Conservation (phyloP, 2,113 vertebrate species). For the Myotis yumanensis region DNA sequence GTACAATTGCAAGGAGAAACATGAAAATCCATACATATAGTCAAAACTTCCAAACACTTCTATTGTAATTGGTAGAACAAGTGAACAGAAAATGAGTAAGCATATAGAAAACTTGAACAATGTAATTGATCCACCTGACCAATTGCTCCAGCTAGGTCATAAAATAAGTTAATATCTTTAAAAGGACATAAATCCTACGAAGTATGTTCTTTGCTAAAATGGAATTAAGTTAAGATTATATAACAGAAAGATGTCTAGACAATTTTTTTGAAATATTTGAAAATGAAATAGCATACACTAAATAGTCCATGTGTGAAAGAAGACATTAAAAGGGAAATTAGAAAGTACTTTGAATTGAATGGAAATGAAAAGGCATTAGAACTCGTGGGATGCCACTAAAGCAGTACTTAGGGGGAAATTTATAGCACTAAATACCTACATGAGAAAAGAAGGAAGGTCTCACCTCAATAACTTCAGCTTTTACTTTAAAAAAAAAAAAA, state of each 20-base stretch:
- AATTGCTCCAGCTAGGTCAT: not conserved
- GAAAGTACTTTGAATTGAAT: not conserved
- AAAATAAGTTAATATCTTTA: not conserved
- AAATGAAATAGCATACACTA: not conserved
- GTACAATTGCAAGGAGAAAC: not conserved
- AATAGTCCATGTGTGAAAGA: not conserved
- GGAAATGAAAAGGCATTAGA: not conserved
- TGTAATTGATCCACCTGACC: not conserved
- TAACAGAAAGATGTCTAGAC: not conserved
- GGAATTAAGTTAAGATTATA: conserved; percentile 16
- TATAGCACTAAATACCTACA: not conserved
- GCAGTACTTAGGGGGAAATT: not conserved
- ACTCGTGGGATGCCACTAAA: not conserved
- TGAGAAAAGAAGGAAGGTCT: not conserved
- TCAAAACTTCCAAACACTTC: not conserved
- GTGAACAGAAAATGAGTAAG: not conserved
- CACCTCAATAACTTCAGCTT: not conserved
- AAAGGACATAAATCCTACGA: not conserved
- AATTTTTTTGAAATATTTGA: not conserved
- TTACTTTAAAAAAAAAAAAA: not conserved
- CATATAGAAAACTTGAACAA: not conserved
- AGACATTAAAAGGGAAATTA: not conserved
- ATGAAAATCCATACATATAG: not conserved
- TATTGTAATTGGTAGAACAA: not conserved
- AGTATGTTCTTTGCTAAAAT: not conserved